These are phyloP conservation scores for Keiferia lycopersicella DNA, from an alignment of 2,888 invertebrate species.

Conservation along the genomic window DNA sequence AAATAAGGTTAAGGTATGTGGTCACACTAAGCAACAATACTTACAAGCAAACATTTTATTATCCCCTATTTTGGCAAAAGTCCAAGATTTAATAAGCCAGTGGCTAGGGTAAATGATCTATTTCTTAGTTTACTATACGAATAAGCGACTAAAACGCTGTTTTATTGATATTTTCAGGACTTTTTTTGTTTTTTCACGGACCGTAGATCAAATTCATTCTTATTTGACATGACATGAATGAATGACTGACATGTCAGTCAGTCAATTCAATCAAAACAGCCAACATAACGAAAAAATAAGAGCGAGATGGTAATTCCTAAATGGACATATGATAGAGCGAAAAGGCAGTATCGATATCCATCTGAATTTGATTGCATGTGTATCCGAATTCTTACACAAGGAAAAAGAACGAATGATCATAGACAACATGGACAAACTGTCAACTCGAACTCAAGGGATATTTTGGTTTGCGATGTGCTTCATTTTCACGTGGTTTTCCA, in stretches of 20 bases:
- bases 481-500: conserved; percentile 67
- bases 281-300: background rate
- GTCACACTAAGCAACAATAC: conserved; percentile 35
- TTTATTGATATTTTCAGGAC: too few species aligned
- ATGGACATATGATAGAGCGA: background rate
- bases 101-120: background rate
- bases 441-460: conserved; percentile 34
- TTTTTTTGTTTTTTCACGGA: background rate
- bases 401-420: conserved; percentile 19
- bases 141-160: background rate
- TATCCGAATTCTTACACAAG: conserved; percentile 13
- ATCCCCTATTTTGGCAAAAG: conserved; percentile 53
- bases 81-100: background rate
- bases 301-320: background rate
- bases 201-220: too few species aligned
- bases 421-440: conserved; percentile 14
- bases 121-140: background rate
- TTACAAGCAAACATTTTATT: conserved; percentile 60
- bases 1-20: background rate
- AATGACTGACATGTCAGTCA: background rate
- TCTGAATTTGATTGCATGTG: background rate
- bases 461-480: conserved; percentile 47
- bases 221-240: background rate
- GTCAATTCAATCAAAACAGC: background rate
- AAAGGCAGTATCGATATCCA: conserved; percentile 20